These are phyloP conservation scores for Stercorarius parasiticus DNA, from an alignment of 2,113 vertebrate species.

Conservation along the genomic window DNA sequence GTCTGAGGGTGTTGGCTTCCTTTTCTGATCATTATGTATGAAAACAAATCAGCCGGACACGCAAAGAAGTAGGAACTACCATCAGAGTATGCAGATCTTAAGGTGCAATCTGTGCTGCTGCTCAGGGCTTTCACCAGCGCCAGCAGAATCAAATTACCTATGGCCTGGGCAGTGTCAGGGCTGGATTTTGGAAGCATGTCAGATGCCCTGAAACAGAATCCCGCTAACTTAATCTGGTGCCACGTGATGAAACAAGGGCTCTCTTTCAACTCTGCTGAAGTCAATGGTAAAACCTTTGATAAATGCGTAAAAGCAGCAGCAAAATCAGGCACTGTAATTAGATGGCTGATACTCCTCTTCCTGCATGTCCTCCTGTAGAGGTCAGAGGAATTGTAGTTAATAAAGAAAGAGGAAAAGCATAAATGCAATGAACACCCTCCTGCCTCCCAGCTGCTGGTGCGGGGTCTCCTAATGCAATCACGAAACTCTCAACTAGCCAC, in stretches of 20 bases:
- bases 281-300: neutral
- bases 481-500: neutral
- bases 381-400: neutral
- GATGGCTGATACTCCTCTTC: neutral
- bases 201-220: conserved; percentile 13
- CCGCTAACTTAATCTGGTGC: neutral
- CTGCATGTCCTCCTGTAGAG: neutral
- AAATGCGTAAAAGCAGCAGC: neutral
- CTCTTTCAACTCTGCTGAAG: neutral
- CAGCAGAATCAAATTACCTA: conserved; percentile 1
- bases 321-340: neutral
- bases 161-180: neutral
- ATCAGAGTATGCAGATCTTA: neutral
- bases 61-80: neutral
- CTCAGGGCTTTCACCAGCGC: neutral
- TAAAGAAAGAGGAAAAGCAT: neutral
- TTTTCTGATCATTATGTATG: neutral
- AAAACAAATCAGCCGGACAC: neutral
- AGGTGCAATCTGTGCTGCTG: neutral
- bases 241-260: neutral
- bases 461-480: neutral
- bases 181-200: neutral
- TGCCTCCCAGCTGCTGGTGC: neutral
- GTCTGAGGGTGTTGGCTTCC: neutral
- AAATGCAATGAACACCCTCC: neutral